Conservation (phyloP, 2,113 vertebrate genomes). For the Brachypodius melanocephalos region DNA sequence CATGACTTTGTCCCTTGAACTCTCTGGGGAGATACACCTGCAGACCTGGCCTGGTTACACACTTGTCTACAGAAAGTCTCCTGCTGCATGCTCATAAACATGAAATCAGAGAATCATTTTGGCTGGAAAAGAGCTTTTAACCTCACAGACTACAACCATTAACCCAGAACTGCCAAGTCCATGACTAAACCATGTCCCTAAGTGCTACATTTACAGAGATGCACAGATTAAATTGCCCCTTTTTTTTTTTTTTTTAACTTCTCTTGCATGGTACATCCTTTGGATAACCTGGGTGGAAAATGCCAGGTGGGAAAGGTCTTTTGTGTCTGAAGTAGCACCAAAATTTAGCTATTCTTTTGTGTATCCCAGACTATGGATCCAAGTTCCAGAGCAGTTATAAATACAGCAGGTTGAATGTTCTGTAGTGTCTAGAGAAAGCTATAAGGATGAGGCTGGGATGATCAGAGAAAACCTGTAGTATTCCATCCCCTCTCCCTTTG, state of each 20-base stretch:
- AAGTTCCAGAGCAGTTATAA: not conserved
- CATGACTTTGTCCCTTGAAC: not conserved
- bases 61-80: not conserved
- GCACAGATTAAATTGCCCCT: not conserved
- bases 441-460: not conserved
- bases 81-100: not conserved
- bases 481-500: not conserved
- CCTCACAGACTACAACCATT: not conserved
- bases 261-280: rapidly evolving
- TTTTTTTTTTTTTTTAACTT: not conserved
- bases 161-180: not conserved
- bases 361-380: not conserved
- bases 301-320: not conserved
- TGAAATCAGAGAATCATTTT: not conserved
- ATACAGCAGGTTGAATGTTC: not conserved
- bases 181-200: not conserved
- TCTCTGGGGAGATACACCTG: not conserved
- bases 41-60: not conserved
- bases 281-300: not conserved
- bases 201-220: not conserved
- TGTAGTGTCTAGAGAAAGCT: not conserved
- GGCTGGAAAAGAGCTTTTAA: not conserved
- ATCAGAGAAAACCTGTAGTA: not conserved
- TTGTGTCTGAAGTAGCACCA: rapidly evolving
- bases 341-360: not conserved